Evolutionary conservation across 2,888 invertebrate species (phyloP), one percentile per base, ranked within the genome.

Genomic region (Sipunculus nudus): DNA sequence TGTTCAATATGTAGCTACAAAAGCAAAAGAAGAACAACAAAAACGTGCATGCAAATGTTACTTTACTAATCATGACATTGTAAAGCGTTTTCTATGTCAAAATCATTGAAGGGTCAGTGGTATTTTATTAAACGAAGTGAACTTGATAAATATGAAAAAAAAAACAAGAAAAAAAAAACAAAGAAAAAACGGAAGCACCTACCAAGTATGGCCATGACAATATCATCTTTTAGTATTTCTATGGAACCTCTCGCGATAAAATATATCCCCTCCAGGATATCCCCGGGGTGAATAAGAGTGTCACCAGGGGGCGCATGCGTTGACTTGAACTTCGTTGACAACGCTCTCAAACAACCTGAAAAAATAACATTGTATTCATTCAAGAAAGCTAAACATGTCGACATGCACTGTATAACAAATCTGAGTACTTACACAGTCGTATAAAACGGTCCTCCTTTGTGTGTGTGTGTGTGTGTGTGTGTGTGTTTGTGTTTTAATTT

Each of bases 241-340:
- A 84, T 71, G 4, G 83, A 81, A 13, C 84, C 84, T 5, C 82
- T 65, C 3, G 81, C 82, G 29, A 84, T 79, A 69, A 84, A 84
- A 67, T 81, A 84, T 21, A 83, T 77, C 38, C 79, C 74, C 19
- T 80, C 80, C 49, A 84, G 67, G 50, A 83, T 79, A 64, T 84
- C 84, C 3, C 84, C 84, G 31, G 82, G 81, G 65, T 84, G 84
- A 54, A 84, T 77, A 31, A 84, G 63, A 0, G 83, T 83, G 67
- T 84, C 83, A 0, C 82, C 82, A 28, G 83, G 83, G 1, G 83
- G 83, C 53, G 83, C 83, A 68, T 84, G 83, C 10, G 82, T 82
- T 10, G 83, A 77, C 63, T 78, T 80, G 61, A 84, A 84, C 69
- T 80, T 83, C 67, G 79, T 71, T 29, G 82, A 80, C 61, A 84